phyloP scores from a whole-genome alignment of 2,113 vertebrate genomes.

The Motacilla tschutschensis region DNA sequence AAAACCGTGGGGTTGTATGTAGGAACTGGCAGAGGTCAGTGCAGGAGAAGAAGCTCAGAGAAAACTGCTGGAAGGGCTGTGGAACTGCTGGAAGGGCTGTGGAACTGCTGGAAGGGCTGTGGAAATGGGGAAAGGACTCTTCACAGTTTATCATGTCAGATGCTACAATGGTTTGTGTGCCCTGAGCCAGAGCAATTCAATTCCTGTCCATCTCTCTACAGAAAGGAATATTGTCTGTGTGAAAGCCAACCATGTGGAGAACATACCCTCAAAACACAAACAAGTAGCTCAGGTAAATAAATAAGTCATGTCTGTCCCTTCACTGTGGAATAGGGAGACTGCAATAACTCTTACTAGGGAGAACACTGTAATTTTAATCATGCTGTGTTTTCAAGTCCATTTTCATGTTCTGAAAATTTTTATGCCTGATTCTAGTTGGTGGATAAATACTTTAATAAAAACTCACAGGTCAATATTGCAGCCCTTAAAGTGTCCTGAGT shows the following conservation, averaged over 20 bases:
- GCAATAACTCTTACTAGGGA: background rate
- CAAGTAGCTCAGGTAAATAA: constrained; percentile 73
- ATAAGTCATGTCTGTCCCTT: background rate
- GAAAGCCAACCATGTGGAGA: constrained; percentile 72
- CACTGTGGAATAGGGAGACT: background rate
- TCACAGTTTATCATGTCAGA: background rate
- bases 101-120: background rate
- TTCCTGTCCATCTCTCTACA: background rate
- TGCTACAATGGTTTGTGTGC: background rate
- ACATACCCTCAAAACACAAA: constrained; percentile 81
- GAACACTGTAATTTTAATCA: background rate
- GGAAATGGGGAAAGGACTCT: background rate
- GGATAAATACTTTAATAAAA: background rate
- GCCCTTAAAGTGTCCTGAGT: background rate
- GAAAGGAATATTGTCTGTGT: constrained; percentile 78
- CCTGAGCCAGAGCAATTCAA: background rate
- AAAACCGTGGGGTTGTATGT: constrained; percentile 84
- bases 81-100: no score
- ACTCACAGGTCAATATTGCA: background rate
- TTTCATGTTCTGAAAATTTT: background rate
- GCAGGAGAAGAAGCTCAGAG: background rate
- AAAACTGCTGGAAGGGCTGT: background rate
- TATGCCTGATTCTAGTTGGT: background rate
- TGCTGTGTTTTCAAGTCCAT: background rate
- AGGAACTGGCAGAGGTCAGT: constrained; percentile 72